These are phyloP conservation scores for Pyrocephalus nanus DNA, from an alignment of 2,797 vertebrate species.

Conservation along the genomic window DNA sequence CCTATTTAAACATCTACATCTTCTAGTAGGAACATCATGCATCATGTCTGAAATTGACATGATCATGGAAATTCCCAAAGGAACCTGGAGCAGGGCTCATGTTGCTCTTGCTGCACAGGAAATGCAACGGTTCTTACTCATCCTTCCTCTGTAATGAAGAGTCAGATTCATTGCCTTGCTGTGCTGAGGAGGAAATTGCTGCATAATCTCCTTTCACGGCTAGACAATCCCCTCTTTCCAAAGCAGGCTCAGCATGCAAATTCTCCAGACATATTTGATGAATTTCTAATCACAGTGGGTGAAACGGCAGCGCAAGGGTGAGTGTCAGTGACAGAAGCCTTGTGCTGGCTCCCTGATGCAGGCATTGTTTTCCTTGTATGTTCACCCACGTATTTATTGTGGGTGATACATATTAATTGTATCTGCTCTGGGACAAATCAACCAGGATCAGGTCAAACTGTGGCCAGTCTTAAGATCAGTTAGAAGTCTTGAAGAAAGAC, in stretches of 20 bases:
- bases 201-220: slow-evolving; percentile 53
- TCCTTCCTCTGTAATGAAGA: slow-evolving; percentile 55
- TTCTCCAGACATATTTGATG: slow-evolving; percentile 34
- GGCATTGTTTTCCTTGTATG: not conserved
- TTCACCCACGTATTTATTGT: not conserved
- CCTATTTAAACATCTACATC: not conserved
- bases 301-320: not conserved
- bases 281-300: slow-evolving; percentile 34
- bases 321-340: not conserved
- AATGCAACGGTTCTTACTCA: slow-evolving; percentile 45
- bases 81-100: not conserved
- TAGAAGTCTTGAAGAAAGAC: not conserved
- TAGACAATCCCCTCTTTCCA: slow-evolving; percentile 51
- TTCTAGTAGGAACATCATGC: not conserved
- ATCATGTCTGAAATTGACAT: not conserved
- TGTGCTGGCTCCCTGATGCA: not conserved
- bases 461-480: not conserved
- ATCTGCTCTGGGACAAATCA: not conserved
- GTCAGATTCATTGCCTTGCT: slow-evolving; percentile 53
- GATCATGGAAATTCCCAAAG: slow-evolving; percentile 40
- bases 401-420: not conserved
- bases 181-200: slow-evolving; percentile 55
- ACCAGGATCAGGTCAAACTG: not conserved
- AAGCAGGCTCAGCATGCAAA: slow-evolving; percentile 38
- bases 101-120: slow-evolving; percentile 36